phyloP scores from a whole-genome alignment of 2,113 vertebrate genomes.

The Psephotus haematonotus region DNA sequence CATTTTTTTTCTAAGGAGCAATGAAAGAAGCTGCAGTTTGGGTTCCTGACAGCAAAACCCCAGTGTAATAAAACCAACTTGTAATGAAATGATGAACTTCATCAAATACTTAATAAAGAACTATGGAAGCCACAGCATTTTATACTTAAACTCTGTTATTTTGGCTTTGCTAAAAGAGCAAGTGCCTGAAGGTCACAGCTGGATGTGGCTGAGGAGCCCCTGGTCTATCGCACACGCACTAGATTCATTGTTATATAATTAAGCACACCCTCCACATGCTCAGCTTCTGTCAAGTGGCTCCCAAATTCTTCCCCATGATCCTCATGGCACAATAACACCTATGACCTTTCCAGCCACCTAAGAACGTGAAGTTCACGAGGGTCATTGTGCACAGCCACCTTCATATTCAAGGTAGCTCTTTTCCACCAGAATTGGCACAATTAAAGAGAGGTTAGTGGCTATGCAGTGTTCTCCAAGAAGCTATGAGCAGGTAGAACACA shows the following conservation, averaged over 20 bases:
- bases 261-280: no score
- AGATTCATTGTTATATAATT: not conserved
- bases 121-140: slow-evolving; percentile 61
- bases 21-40: slow-evolving; percentile 39
- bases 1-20: slow-evolving; percentile 47
- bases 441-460: rapidly evolving
- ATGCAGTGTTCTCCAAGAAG: not conserved
- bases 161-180: not conserved
- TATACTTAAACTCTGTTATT: slow-evolving; percentile 34
- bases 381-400: not conserved
- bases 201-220: not conserved
- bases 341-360: not conserved
- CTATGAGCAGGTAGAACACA: no score
- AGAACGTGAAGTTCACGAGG: not conserved
- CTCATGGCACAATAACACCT: not conserved
- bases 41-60: slow-evolving; percentile 61
- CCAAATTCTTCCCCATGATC: not conserved
- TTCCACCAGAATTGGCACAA: not conserved
- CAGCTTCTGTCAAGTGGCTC: not conserved
- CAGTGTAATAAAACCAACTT: slow-evolving; percentile 66
- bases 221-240: not conserved
- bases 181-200: not conserved
- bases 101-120: slow-evolving; percentile 76
- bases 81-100: slow-evolving; percentile 71
- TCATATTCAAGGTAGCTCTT: not conserved